phyloP scores from a whole-genome alignment of 2,113 vertebrate species.

The Lathamus discolor region DNA sequence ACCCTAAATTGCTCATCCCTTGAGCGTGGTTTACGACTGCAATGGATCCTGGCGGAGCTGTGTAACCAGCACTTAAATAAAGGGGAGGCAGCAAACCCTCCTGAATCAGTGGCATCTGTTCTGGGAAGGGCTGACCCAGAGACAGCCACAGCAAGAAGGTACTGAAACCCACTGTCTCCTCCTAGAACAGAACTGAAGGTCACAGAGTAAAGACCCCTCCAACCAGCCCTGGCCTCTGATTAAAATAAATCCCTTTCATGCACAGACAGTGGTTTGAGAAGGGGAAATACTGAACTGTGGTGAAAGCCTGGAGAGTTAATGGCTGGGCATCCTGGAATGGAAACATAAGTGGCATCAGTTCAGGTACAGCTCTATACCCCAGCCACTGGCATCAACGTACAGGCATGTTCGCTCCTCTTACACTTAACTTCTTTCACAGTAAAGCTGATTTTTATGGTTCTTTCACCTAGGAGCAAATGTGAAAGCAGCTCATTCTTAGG shows the following conservation, averaged over 20 bases:
- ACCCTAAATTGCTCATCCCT: conserved; percentile 62
- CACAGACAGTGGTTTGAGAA: conserved; percentile 43
- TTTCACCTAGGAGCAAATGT: background rate
- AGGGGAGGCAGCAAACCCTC: conserved; percentile 57
- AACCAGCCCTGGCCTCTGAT: conserved; percentile 44
- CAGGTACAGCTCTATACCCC: background rate
- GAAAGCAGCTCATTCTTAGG: background rate
- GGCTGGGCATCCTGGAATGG: background rate
- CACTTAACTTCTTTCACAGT: background rate
- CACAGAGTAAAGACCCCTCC: conserved; percentile 63
- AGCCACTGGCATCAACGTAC: background rate
- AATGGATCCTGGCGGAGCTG: background rate
- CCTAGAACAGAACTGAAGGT: conserved; percentile 55
- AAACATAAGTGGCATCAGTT: background rate
- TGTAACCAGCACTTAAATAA: conserved; percentile 71
- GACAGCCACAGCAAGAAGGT: conserved; percentile 69
- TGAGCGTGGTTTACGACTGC: conserved; percentile 48
- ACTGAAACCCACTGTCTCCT: conserved; percentile 76
- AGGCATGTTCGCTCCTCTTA: background rate
- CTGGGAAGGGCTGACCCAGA: conserved; percentile 56
- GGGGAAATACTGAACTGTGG: background rate
- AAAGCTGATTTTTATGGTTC: background rate
- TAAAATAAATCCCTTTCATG: conserved; percentile 63
- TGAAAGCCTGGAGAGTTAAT: conserved; percentile 22
- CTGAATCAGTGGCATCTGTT: conserved; percentile 60